Evolutionary conservation across 2,888 invertebrate species (phyloP).

Genomic region (Notocelia uddmanniana): DNA sequence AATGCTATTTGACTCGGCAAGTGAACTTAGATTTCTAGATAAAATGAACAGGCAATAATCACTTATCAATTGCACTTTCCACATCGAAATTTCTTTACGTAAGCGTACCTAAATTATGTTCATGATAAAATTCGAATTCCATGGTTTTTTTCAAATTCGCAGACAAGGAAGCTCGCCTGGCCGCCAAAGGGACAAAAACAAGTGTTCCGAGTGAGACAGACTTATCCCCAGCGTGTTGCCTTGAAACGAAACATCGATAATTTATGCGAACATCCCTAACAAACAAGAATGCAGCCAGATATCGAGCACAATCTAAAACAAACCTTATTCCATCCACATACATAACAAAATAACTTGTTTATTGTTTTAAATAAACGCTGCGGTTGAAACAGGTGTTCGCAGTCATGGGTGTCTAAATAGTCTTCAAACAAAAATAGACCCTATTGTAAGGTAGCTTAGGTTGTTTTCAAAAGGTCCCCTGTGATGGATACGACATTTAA

Average conservation of each 20-base stretch:
- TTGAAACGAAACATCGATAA: slow-evolving; percentile 82
- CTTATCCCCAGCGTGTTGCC: slow-evolving; percentile 66
- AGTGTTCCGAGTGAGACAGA: slow-evolving; percentile 75
- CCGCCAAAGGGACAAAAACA: slow-evolving; percentile 78
- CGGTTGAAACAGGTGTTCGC: slow-evolving; percentile 84
- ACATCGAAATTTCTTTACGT: no score
- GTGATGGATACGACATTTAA: slow-evolving; percentile 56
- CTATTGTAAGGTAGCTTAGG: slow-evolving; percentile 6
- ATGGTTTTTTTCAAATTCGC: slow-evolving; percentile 7
- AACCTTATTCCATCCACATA: slow-evolving; percentile 47
- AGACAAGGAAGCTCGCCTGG: slow-evolving; percentile 63
- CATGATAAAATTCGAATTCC: neutral
- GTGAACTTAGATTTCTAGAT: slow-evolving; percentile 69
- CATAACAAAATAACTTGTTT: slow-evolving; percentile 53
- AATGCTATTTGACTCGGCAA: slow-evolving; percentile 80
- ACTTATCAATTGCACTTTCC: neutral
- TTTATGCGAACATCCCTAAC: slow-evolving; percentile 84
- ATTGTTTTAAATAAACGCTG: slow-evolving; percentile 66
- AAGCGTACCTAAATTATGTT: neutral
- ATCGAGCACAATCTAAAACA: slow-evolving; percentile 49
- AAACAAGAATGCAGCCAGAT: slow-evolving; percentile 75
- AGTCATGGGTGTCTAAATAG: slow-evolving; percentile 64
- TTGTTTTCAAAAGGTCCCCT: slow-evolving; percentile 48
- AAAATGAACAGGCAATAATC: slow-evolving; percentile 53
- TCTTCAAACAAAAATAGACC: slow-evolving; percentile 47